Percentiles rank a stretch among this genome's conserved stretches.
phyloP scores from a whole-genome alignment of 2,888 invertebrate genomes.

The Penaeus monodon region DNA sequence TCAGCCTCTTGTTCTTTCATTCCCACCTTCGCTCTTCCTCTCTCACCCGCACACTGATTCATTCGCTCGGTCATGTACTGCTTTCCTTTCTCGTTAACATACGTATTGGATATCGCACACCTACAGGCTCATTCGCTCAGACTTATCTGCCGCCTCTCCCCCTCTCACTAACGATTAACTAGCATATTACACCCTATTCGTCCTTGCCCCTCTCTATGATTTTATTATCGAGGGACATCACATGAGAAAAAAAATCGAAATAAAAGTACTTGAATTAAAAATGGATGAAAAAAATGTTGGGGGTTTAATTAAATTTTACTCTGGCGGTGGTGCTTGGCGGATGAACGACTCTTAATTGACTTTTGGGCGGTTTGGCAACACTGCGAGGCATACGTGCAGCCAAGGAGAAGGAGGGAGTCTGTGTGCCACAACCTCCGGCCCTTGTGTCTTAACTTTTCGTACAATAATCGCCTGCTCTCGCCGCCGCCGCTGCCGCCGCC shows the following conservation, averaged over 20 bases:
- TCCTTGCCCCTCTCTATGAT: not conserved
- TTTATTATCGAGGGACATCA: not conserved
- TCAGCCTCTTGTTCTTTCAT: not conserved
- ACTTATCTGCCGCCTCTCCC: not conserved
- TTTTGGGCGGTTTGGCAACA: constrained; percentile 62
- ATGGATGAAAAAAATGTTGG: not conserved
- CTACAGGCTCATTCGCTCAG: not conserved
- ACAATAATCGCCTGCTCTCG: not conserved
- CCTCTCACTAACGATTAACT: not conserved
- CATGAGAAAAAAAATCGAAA: not conserved
- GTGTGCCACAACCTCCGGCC: constrained; percentile 21
- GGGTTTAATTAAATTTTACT: constrained; percentile 62
- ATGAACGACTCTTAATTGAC: constrained; percentile 63
- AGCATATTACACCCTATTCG: not conserved
- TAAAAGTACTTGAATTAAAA: not conserved
- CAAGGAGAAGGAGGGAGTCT: constrained; percentile 47
- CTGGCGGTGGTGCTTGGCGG: constrained; percentile 60
- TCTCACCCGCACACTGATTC: not conserved
- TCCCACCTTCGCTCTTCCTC: not conserved
- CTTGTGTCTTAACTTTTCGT: constrained; percentile 34
- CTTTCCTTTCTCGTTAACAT: no score
- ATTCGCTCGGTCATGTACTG: no score
- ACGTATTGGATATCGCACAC: no score
- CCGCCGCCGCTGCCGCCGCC: not conserved
- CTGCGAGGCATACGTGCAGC: constrained; percentile 60